Conservation (phyloP, 1,140 invertebrate species). For the Drosophila dunni region DNA sequence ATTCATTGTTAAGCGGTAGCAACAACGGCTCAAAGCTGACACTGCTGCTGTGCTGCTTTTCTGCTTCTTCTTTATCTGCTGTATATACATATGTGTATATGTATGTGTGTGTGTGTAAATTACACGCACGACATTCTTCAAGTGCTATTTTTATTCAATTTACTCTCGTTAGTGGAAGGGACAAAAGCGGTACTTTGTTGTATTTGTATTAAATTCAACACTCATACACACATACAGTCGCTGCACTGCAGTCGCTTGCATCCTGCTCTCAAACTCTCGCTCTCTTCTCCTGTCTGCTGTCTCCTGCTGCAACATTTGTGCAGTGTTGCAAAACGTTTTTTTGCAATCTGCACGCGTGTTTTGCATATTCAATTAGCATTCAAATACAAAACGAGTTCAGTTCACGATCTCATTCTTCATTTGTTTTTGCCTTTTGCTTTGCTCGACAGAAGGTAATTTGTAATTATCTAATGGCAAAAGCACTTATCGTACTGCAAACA, state of each 20-base stretch:
- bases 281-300: background rate
- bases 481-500: conserved; percentile 42
- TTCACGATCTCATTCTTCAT: conserved; percentile 28
- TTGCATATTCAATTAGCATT: conserved; percentile 47
- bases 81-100: background rate
- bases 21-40: conserved; percentile 25
- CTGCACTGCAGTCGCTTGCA: conserved; percentile 17
- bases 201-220: conserved; percentile 23
- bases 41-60: conserved; percentile 25
- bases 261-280: conserved; percentile 43
- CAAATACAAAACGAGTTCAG: conserved; percentile 40
- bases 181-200: conserved; percentile 14
- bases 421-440: conserved; percentile 3
- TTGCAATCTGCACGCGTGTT: background rate
- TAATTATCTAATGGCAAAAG: conserved; percentile 43
- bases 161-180: conserved; percentile 6
- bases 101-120: conserved; percentile 23
- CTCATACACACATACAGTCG: background rate
- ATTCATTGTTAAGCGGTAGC: conserved; percentile 56
- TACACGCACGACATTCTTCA: conserved; percentile 44
- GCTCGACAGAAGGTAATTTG: conserved; percentile 17
- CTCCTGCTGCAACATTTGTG: background rate
- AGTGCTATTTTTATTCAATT: conserved; percentile 51
- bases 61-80: conserved; percentile 15
- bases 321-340: conserved; percentile 54